These are phyloP conservation scores for Plestiodon gilberti DNA, from an alignment of 2,113 vertebrate genomes.

Conservation along the genomic window DNA sequence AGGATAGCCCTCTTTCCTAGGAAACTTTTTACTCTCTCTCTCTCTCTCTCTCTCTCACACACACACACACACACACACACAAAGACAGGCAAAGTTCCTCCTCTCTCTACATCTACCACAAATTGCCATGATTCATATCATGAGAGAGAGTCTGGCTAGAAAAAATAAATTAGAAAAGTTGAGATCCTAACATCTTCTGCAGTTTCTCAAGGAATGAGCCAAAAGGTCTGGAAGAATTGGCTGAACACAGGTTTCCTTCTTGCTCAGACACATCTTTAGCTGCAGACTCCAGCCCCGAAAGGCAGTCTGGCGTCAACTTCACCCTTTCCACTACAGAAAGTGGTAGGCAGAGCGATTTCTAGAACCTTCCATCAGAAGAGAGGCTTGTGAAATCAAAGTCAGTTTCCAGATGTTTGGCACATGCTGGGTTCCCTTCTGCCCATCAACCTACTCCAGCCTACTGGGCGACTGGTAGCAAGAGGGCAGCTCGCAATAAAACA, in stretches of 20 bases:
- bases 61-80: neutral
- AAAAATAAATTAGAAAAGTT: neutral
- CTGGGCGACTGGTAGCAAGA: conserved; percentile 14
- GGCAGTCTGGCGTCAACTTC: neutral
- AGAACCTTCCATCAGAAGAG: neutral
- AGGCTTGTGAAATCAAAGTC: neutral
- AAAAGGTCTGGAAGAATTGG: neutral
- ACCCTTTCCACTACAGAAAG: neutral
- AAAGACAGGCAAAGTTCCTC: neutral
- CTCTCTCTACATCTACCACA: neutral
- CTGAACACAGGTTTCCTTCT: neutral
- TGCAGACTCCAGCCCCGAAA: neutral
- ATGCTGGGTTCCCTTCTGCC: neutral
- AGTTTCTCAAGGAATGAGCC: neutral
- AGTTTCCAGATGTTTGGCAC: neutral
- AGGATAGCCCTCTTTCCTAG: neutral
- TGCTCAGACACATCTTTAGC: neutral
- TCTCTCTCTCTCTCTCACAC: no score
- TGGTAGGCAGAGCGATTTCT: neutral
- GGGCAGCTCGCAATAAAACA: neutral
- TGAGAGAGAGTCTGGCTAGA: neutral
- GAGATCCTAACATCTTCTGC: neutral
- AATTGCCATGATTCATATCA: neutral
- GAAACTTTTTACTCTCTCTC: no score
- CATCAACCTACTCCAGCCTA: neutral